A percentile compares a stretch with the other conserved stretches of the same genome.
These are phyloP conservation scores for Lamellibrachia satsuma DNA, from an alignment of 2,888 invertebrate genomes.

Conservation along the genomic window DNA sequence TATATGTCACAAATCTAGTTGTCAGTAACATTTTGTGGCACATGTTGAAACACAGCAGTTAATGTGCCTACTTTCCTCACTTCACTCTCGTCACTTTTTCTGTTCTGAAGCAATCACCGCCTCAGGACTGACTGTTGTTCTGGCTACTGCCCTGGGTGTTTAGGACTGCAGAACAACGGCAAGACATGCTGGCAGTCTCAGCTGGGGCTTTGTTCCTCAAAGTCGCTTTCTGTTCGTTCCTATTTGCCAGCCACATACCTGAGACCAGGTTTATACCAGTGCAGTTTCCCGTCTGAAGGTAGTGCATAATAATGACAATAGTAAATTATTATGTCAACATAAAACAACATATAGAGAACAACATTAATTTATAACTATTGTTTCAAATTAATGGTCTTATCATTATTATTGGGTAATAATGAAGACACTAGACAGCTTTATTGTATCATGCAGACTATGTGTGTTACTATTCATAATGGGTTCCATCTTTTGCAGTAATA, in stretches of 20 bases:
- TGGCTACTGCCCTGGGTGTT: not conserved
- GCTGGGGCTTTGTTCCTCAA: slow-evolving; percentile 1
- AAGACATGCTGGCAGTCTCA: not conserved
- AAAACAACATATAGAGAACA: not conserved
- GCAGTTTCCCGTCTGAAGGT: not conserved
- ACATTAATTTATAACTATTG: not conserved
- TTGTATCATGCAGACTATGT: not conserved
- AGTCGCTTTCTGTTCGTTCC: not conserved
- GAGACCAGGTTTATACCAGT: not conserved
- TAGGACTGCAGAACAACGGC: not conserved
- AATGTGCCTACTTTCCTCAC: not conserved
- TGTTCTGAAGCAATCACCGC: not conserved
- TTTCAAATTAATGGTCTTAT: not conserved
- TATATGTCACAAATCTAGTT: not conserved
- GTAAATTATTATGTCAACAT: not conserved
- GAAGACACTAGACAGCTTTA: not conserved
- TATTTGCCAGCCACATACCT: not conserved
- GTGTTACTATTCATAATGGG: not conserved
- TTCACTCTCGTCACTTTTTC: not conserved
- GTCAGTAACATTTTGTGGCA: not conserved
- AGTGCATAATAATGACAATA: not conserved
- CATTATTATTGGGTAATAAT: not conserved
- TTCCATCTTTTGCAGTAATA: not conserved
- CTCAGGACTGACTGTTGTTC: not conserved
- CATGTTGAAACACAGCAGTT: not conserved